A percentile compares a stretch with the other conserved stretches of the same genome.
These are phyloP conservation scores for Telmatherina bonti DNA, from an alignment of 2,797 vertebrate genomes.

Conservation along the genomic window DNA sequence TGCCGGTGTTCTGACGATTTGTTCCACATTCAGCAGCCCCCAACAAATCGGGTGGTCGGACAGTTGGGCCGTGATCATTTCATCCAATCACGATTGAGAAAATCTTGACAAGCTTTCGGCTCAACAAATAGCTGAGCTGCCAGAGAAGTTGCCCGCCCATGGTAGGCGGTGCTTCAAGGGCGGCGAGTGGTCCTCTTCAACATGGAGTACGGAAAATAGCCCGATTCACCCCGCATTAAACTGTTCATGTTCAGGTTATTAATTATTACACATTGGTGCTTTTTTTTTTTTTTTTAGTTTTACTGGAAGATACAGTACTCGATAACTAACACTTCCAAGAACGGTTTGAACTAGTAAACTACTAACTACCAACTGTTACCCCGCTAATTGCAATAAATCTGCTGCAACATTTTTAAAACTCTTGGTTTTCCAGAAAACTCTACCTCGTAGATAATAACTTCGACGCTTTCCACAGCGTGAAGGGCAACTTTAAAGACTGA, in stretches of 20 bases:
- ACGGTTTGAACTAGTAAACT: not conserved
- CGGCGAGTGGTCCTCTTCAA: constrained; percentile 65
- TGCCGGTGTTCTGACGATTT: constrained; percentile 28
- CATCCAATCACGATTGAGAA: constrained; percentile 58
- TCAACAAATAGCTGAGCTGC: constrained; percentile 52
- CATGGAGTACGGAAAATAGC: constrained; percentile 77
- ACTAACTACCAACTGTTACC: constrained; percentile 16
- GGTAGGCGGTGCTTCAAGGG: constrained; percentile 64
- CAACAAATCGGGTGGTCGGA: constrained; percentile 35
- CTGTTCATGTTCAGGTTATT: constrained; percentile 14
- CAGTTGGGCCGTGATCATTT: constrained; percentile 22
- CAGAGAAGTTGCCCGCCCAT: not conserved
- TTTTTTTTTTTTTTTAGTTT: no score
- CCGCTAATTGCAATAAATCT: constrained; percentile 30
- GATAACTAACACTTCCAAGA: constrained; percentile 5
- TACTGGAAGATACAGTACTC: constrained; percentile 5
- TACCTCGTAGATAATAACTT: not conserved
- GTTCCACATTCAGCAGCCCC: constrained; percentile 37
- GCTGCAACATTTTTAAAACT: constrained; percentile 25
- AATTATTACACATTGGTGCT: not conserved
- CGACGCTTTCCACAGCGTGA: not conserved
- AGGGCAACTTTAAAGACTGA: not conserved
- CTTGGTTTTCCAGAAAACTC: not conserved
- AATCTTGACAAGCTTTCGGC: constrained; percentile 23
- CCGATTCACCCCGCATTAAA: constrained; percentile 28